A percentile compares a stretch with the other conserved stretches of the same genome.
phyloP scores from a whole-genome alignment of 2,888 invertebrate genomes.

The Acrocyrtus sp. region DNA sequence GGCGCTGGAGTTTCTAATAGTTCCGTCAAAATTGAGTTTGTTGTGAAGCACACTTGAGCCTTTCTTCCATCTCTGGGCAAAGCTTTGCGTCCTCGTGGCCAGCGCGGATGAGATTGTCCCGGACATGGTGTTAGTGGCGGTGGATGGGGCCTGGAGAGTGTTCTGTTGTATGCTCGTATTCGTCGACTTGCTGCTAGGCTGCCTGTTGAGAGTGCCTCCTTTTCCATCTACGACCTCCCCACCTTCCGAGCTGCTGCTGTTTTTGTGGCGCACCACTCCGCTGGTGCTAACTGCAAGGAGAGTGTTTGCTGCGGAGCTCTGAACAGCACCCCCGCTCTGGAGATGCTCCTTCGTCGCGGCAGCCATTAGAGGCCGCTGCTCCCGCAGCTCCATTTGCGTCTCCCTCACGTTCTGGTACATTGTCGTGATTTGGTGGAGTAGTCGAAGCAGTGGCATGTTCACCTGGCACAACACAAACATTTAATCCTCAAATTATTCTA shows the following conservation, averaged over 20 bases:
- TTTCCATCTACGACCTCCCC: conserved; percentile 21
- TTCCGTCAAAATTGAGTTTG: conserved; percentile 53
- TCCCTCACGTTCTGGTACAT: conserved; percentile 98
- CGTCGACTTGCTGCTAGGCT: conserved; percentile 14
- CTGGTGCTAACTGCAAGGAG: neutral
- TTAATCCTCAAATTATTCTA: neutral
- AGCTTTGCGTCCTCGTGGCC: conserved; percentile 78
- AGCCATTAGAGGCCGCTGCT: conserved; percentile 68
- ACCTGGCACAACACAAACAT: conserved; percentile 71
- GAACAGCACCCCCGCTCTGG: neutral
- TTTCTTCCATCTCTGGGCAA: conserved; percentile 86
- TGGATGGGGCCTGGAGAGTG: conserved; percentile 22
- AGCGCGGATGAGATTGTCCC: conserved; percentile 45
- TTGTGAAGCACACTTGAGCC: conserved; percentile 74
- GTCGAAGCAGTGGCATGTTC: conserved; percentile 92
- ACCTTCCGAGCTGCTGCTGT: conserved; percentile 60
- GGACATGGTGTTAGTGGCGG: conserved; percentile 36
- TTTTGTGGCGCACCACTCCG: conserved; percentile 62
- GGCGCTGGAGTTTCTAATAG: conserved; percentile 57
- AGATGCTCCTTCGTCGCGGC: conserved; percentile 2
- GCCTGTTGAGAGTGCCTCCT: conserved; percentile 8
- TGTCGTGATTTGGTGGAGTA: conserved; percentile 95
- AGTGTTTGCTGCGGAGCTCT: neutral
- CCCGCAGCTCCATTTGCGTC: conserved; percentile 88
- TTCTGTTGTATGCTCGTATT: neutral